Conservation (phyloP, 2,113 vertebrate genomes). For the Charadrius vociferus region DNA sequence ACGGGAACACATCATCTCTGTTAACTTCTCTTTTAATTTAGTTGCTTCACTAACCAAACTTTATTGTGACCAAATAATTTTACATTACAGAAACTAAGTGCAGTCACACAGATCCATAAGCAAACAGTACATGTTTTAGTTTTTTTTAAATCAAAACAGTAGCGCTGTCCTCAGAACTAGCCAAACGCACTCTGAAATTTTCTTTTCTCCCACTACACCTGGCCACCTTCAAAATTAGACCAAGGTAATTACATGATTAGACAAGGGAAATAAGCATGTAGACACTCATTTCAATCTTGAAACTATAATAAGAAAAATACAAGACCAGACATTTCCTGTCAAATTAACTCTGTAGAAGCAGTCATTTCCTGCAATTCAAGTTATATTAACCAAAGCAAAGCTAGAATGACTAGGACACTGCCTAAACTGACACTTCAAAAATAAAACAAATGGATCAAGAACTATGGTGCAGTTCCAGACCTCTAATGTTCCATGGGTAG, state of each 20-base stretch:
- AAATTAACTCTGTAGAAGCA: background rate
- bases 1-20: background rate
- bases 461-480: background rate
- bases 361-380: background rate
- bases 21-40: background rate
- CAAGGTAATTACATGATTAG: constrained; percentile 31
- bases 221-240: constrained; percentile 54
- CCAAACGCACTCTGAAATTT: background rate
- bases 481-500: background rate
- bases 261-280: constrained; percentile 37
- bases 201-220: background rate
- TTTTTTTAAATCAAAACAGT: background rate
- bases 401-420: background rate
- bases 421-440: background rate
- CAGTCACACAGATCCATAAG: background rate
- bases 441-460: background rate
- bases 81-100: background rate
- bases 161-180: background rate
- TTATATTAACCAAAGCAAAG: background rate
- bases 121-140: background rate
- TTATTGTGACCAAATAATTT: background rate
- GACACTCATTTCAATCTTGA: constrained; percentile 13
- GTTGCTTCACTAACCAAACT: background rate
- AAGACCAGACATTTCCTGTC: constrained; percentile 22
- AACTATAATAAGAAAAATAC: background rate